Conservation (phyloP, 2,113 vertebrate species). For the Hippocampus mohnikei region DNA sequence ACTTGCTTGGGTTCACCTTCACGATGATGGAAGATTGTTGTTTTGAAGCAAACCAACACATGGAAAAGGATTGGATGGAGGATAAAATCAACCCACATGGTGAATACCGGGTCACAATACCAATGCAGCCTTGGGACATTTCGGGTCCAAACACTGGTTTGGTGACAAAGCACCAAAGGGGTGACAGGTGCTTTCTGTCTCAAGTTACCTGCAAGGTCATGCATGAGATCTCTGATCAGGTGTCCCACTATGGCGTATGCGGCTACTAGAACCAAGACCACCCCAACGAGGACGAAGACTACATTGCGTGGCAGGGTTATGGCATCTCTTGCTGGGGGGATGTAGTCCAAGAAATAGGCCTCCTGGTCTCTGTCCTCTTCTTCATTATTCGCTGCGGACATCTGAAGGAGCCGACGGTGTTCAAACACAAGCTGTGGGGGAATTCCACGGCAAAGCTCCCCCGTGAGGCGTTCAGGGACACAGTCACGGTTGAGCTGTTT, state of each 20-base stretch:
- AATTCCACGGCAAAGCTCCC: conserved; percentile 34
- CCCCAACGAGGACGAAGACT: conserved; percentile 70
- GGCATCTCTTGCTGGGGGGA: conserved; percentile 59
- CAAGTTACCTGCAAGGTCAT: conserved; percentile 82
- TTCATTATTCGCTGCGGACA: conserved; percentile 38
- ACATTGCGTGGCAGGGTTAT: conserved; percentile 50
- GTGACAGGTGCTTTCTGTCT: neutral
- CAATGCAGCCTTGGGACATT: neutral
- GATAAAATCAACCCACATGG: conserved; percentile 5
- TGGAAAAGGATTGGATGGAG: conserved; percentile 11
- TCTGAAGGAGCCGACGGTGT: conserved; percentile 61
- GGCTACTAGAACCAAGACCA: conserved; percentile 74
- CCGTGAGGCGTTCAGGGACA: conserved; percentile 30
- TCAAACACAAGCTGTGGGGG: conserved; percentile 34
- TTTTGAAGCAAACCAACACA: conserved; percentile 18
- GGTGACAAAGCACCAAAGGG: conserved; percentile 1
- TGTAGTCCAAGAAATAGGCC: conserved; percentile 69
- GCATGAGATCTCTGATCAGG: conserved; percentile 85
- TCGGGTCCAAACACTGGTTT: conserved; percentile 6
- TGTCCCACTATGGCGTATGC: conserved; percentile 88
- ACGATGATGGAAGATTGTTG: conserved; percentile 4
- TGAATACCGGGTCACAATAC: neutral
- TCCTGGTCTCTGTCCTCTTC: conserved; percentile 21
- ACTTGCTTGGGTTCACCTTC: conserved; percentile 11
- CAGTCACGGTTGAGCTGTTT: conserved; percentile 10